A percentile compares a stretch with the other conserved stretches of the same genome.
Conservation (phyloP, 2,113 vertebrate species). For the Menidia beryllina region DNA sequence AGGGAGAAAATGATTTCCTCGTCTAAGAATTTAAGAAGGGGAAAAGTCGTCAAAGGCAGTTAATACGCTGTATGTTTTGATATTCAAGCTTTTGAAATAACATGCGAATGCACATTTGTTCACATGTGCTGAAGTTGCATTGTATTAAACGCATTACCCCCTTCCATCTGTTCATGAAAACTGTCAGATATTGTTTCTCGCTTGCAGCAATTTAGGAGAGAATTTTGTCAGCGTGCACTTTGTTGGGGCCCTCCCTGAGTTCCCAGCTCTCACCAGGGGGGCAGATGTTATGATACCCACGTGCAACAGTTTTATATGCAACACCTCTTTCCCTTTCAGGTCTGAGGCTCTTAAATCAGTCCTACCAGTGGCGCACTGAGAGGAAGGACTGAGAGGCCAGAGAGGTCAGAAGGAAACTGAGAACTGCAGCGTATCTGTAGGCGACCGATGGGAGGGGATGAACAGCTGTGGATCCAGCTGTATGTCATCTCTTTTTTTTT, state of each 20-base stretch:
- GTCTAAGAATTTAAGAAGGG: slow-evolving; percentile 8
- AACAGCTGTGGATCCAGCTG: slow-evolving; percentile 48
- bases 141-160: not conserved
- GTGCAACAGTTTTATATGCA: slow-evolving; percentile 75
- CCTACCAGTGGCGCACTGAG: slow-evolving; percentile 46
- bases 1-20: not conserved
- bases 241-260: slow-evolving; percentile 55
- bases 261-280: slow-evolving; percentile 68
- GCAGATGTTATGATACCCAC: slow-evolving; percentile 62
- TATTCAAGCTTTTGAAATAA: not conserved
- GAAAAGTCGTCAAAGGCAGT: not conserved
- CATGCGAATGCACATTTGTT: not conserved
- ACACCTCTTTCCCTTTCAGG: slow-evolving; percentile 70
- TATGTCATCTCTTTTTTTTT: slow-evolving; percentile 28
- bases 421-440: slow-evolving; percentile 1
- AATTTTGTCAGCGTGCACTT: slow-evolving; percentile 65
- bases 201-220: slow-evolving; percentile 45
- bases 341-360: slow-evolving; percentile 66
- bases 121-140: not conserved
- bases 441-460: slow-evolving; percentile 26
- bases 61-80: slow-evolving; percentile 24
- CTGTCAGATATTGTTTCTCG: slow-evolving; percentile 30
- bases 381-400: slow-evolving; percentile 38
- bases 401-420: slow-evolving; percentile 27
- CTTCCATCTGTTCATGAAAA: slow-evolving; percentile 38